phyloP scores from a whole-genome alignment of 2,113 vertebrate species.

The Lagopus muta region DNA sequence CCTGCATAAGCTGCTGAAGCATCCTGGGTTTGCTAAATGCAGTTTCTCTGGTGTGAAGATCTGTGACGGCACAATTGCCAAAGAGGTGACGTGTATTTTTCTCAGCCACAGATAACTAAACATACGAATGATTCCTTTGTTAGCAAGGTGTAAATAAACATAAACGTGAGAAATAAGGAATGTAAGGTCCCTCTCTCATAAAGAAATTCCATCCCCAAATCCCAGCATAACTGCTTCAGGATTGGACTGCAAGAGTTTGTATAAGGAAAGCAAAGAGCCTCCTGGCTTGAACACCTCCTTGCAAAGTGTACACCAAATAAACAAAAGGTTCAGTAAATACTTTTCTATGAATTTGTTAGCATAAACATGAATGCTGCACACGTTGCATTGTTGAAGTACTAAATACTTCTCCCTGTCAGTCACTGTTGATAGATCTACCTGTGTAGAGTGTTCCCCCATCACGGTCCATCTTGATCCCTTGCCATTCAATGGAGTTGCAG shows the following conservation, averaged over 20 bases:
- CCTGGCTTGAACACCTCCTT: conserved; percentile 17
- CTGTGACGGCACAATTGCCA: background rate
- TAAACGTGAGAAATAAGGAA: conserved; percentile 2
- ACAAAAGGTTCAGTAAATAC: conserved; percentile 44
- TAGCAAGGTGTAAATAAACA: conserved; percentile 37
- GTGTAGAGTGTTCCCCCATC: conserved; percentile 43
- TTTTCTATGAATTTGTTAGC: background rate
- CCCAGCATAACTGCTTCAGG: background rate
- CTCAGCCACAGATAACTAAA: background rate
- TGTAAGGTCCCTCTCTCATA: background rate
- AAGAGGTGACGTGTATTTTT: background rate
- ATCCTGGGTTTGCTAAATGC: background rate
- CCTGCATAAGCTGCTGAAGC: background rate
- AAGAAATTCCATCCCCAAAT: background rate
- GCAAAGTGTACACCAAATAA: conserved; percentile 46
- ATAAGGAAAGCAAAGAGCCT: conserved; percentile 36
- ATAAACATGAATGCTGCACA: background rate
- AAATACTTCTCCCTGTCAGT: background rate
- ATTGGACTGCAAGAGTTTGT: background rate
- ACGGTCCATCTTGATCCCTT: conserved; percentile 67
- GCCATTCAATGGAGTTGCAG: conserved; percentile 71
- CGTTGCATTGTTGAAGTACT: background rate
- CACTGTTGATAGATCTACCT: conserved; percentile 25
- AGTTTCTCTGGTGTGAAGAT: background rate
- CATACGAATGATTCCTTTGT: conserved; percentile 26